Conservation (phyloP, 2,797 vertebrate genomes). For the Poeciliopsis infans region DNA sequence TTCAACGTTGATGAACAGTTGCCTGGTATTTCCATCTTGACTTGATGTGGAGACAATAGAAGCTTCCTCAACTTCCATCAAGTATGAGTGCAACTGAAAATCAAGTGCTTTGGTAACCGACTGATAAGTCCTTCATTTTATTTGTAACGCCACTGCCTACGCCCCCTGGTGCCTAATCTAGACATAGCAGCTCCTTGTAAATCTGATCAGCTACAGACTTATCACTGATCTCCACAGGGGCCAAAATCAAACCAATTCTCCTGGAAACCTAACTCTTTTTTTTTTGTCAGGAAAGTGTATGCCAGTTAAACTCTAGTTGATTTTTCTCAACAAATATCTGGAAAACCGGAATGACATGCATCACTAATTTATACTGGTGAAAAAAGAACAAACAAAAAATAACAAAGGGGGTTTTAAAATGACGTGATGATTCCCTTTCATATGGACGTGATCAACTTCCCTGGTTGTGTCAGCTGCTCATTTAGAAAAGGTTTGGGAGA, state of each 20-base stretch:
- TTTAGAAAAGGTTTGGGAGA: not conserved
- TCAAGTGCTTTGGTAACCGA: not conserved
- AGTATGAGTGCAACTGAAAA: not conserved
- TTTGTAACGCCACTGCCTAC: not conserved
- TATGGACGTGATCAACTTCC: not conserved
- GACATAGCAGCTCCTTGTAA: not conserved
- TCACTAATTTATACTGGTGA: not conserved
- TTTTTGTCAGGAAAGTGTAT: not conserved
- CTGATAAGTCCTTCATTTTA: not conserved
- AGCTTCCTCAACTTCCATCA: not conserved
- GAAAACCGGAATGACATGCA: not conserved
- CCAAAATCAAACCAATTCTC: not conserved
- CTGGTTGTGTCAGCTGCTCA: not conserved
- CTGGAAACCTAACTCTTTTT: not conserved
- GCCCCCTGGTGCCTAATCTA: not conserved
- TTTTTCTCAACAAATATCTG: not conserved
- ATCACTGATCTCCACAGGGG: not conserved
- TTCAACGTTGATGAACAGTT: not conserved
- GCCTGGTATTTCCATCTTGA: not conserved
- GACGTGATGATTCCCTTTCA: not conserved
- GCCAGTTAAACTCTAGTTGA: not conserved
- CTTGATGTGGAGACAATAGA: not conserved
- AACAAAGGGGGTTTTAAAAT: not conserved
- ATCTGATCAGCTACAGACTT: not conserved
- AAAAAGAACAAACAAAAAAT: not conserved